These are phyloP conservation scores for Lithophane semibrunnea DNA, from an alignment of 2,888 invertebrate species.

Conservation along the genomic window DNA sequence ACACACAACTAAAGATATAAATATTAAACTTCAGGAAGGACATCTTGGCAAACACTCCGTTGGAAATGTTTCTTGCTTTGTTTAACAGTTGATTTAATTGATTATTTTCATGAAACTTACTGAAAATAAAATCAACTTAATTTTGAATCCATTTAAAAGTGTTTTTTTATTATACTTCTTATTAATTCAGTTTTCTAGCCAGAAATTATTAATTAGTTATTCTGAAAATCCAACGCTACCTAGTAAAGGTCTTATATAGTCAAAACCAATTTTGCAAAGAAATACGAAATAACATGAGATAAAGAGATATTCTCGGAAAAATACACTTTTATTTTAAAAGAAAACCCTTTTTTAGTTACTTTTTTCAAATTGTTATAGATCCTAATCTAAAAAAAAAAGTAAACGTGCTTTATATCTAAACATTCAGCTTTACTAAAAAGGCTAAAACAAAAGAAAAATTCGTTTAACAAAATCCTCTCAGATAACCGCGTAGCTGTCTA, in stretches of 20 bases:
- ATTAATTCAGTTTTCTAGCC: not conserved
- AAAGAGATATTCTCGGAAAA: slow-evolving; percentile 2
- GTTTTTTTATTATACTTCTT: not conserved
- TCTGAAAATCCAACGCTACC: not conserved
- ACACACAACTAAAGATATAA: slow-evolving; percentile 8
- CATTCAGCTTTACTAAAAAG: slow-evolving; percentile 9
- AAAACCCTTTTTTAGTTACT: slow-evolving; percentile 7
- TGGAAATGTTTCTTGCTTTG: slow-evolving; percentile 12
- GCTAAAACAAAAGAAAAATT: slow-evolving; percentile 30
- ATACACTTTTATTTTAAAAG: slow-evolving; percentile 12
- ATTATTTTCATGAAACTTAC: not conserved
- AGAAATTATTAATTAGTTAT: not conserved
- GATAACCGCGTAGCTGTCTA: slow-evolving; percentile 31
- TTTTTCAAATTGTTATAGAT: slow-evolving; percentile 29
- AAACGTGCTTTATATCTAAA: slow-evolving; percentile 5
- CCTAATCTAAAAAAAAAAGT: slow-evolving; percentile 19
- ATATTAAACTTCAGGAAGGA: not conserved
- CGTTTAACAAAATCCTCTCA: slow-evolving; percentile 20
- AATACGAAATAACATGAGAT: slow-evolving; percentile 7
- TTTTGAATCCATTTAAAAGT: not conserved
- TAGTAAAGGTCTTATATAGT: not conserved
- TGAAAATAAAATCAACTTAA: not conserved
- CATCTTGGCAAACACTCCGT: slow-evolving; percentile 12
- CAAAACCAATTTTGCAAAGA: slow-evolving; percentile 2
- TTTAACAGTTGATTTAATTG: not conserved